Base-by-base conservation (phyloP, 1,140 invertebrate species). In the Melanaphis sacchari region DNA sequence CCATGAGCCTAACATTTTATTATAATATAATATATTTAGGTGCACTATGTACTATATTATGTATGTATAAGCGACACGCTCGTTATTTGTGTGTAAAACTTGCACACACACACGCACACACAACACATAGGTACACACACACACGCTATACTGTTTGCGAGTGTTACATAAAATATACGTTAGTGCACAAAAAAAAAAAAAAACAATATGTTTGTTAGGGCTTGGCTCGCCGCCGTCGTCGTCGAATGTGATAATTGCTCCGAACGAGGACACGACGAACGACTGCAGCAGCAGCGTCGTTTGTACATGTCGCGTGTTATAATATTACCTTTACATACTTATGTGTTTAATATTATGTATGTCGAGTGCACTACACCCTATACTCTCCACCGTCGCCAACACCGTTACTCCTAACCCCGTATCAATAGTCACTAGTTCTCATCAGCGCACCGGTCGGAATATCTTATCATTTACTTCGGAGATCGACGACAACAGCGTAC, bases 191-290 rank as follows among this genome's bases (percentile, higher is more conserved):
- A 54, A 49, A 46, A 52, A 89, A 49, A 90, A 41, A 91, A 91
- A 52, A 84, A 93, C 91, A 84, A 93, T 90, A 93, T 52, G 81
- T 93, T 38, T 85, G 90, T 82, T 85, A 84, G 81, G 81, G 91
- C 91, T 92, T 92, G 91, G 91, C 41, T 82, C 90, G n/a, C 38
- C 84, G 84, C 85, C 36, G 52, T 90, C 18, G 59, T 76, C 59
- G 52, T 52, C 22, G 11, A 66, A 90, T 84, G 76, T 84, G 91
- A 85, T 85, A 93, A 93, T 93, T 85, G 91, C 76, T 93, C 81
- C 26, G 91, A 52, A 93, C 91, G 91, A 93, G 91, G 91, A 93
- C 91, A 41, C 91, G n/a, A 88, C 9, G 36, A 43, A n/a, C 54
- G 91, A 54, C 36, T 92, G 46, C 49, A 66, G 31, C 59, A 66